Base-by-base conservation (phyloP, 2,113 vertebrate species). In the Paradoxurus hermaphroditus region DNA sequence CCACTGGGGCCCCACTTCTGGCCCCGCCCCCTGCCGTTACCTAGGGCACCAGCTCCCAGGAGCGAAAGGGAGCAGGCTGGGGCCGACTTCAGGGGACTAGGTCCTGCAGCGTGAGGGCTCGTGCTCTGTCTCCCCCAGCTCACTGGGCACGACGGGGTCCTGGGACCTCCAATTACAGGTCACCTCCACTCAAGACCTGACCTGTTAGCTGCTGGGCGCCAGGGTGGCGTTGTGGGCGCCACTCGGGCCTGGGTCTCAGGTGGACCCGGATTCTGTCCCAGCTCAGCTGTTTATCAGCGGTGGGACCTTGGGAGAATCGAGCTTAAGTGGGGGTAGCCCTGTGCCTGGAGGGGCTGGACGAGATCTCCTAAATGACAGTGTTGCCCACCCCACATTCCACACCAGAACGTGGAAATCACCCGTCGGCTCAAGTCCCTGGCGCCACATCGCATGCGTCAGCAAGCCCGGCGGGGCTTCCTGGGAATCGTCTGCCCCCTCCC, bases 31-130 rank as follows among this genome's bases (percentile, higher is more conserved):
- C 81, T 13, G 9, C 9, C 1, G 3, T 10, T 4, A 1, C 46
- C 1, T 0, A 2, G 4, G 70, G 19, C 23, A 9, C 4, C 25
- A 4, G 29, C 46, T 31, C 14, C 0, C 1, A 7, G 1, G 4
- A 31, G 63, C 2, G 23, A 10, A 4, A 6, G 46, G 13, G 59
- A 2, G 27, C 21, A 7, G 44, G 11, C 72, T 4, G 3, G 21
- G 29, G 13, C 27, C 0, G 16, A 3, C 2, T 18, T 21, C 0
- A 21, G 21, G 19, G 63, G 4, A 5, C 11, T 5, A 0, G 31
- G 81, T 51, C 34, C 5, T 9, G 34, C 6, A 3, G 39, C 8
- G 31, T 5, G 51, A 6, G 19, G 77, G 29, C 8, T 29, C 9
- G 8, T 7, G 3, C 46, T n/a, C 23, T 0, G 19, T 1, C 36